A percentile compares a stretch with the other conserved stretches of the same genome.
These are phyloP conservation scores for Dolichallabes microphthalmus DNA, from an alignment of 2,113 vertebrate genomes.

Conservation along the genomic window DNA sequence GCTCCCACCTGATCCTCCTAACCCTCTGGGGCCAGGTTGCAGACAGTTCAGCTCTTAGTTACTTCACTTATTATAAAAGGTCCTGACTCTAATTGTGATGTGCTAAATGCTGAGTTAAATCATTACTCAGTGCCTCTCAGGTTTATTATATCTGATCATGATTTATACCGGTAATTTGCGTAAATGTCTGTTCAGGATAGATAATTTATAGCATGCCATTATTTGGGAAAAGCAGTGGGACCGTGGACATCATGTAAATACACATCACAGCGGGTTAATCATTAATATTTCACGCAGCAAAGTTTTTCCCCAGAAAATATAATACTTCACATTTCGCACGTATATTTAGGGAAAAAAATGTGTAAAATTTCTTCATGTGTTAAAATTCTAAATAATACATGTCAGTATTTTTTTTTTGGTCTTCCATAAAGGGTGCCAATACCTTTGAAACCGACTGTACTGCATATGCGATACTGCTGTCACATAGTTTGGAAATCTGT, in stretches of 20 bases:
- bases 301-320: neutral
- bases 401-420: neutral
- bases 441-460: neutral
- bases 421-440: neutral
- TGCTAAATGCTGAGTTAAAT: neutral
- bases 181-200: neutral
- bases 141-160: neutral
- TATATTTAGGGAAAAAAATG: neutral
- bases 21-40: slow-evolving; percentile 3
- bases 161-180: neutral
- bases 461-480: neutral
- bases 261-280: neutral
- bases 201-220: neutral
- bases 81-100: neutral
- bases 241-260: neutral
- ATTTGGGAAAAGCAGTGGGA: neutral
- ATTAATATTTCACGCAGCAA: neutral
- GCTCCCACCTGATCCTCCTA: neutral
- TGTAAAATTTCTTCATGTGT: neutral
- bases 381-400: neutral
- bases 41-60: neutral
- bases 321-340: too few species aligned
- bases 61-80: neutral
- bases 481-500: neutral
- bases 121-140: neutral